Evolutionary conservation across 1,140 invertebrate species (phyloP).

Genomic region (Zaprionus tsacasi): DNA sequence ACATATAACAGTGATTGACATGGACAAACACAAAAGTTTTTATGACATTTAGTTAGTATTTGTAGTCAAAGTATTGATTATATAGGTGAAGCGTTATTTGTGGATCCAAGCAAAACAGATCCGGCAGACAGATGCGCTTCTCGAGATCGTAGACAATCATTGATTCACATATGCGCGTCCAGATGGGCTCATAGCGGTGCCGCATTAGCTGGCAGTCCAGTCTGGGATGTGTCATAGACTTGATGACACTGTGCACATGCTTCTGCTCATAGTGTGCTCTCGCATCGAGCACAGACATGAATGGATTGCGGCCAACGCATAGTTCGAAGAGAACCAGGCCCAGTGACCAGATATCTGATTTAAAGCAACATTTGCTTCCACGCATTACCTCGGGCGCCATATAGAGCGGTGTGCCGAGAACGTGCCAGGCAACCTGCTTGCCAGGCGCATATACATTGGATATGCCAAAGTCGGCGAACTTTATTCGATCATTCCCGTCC

Average conservation of each 20-base stretch:
- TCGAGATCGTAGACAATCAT: slow-evolving; percentile 69
- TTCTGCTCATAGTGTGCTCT: slow-evolving; percentile 32
- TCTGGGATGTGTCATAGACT: slow-evolving; percentile 43
- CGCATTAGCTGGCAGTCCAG: slow-evolving; percentile 62
- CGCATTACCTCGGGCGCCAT: slow-evolving; percentile 92
- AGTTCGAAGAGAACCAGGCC: slow-evolving; percentile 92
- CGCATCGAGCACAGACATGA: slow-evolving; percentile 78
- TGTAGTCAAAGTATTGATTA: slow-evolving; percentile 71
- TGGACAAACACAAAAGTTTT: not conserved
- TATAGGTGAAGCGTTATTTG: slow-evolving; percentile 60
- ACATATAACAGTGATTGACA: not conserved
- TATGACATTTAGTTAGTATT: slow-evolving; percentile 54
- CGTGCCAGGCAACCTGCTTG: slow-evolving; percentile 42
- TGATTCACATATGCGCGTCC: slow-evolving; percentile 61
- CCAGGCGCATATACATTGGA: slow-evolving; percentile 63
- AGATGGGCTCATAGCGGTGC: slow-evolving; percentile 51
- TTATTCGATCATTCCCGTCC: slow-evolving; percentile 86
- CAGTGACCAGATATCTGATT: slow-evolving; percentile 92
- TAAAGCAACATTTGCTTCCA: slow-evolving; percentile 88
- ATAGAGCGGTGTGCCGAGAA: slow-evolving; percentile 90
- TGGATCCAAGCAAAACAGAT: slow-evolving; percentile 53
- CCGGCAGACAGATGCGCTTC: slow-evolving; percentile 62
- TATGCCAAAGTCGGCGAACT: slow-evolving; percentile 90
- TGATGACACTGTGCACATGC: slow-evolving; percentile 60
- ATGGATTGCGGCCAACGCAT: slow-evolving; percentile 88